Base-by-base conservation (phyloP, 2,797 vertebrate species). In the Gobionotothen gibberifrons region DNA sequence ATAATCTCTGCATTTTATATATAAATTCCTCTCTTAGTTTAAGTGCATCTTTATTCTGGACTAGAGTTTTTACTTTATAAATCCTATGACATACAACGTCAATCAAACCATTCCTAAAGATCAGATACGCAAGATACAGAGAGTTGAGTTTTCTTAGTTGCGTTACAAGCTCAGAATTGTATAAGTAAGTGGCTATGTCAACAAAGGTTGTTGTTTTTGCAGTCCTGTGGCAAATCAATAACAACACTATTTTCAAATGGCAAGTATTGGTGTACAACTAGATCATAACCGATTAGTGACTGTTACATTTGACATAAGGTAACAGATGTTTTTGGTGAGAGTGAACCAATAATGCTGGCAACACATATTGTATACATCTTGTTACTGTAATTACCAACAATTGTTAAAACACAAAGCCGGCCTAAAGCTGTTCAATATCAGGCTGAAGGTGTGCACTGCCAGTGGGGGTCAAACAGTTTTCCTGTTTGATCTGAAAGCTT, bases 1-100 rank as follows among this genome's bases (percentile, higher is more conserved):
- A 16, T 29, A 29, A 57, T 69, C 44, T 67, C 58, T 53, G 58
- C 36, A 60, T 73, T 79, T 76, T 26, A 65, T 65, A 9, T 17
- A 62, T 49, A 1, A 15, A 32, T 70, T 47, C 52, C 32, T 65
- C 17, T 58, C 2, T 5, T 46, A 44, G 16, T 62, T 55, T 2
- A 47, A 22, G 19, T 67, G 36, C 13, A 69, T 26, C 15, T 53
- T 12, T 51, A 56, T 32, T 64, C 51, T 56, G 13, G 39, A 72
- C 13, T 65, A 52, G 11, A 53, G 5, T 55, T 26, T 26, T 57
- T 12, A 36, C 3, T 21, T 56, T 65, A 15, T 54, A 7, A n/a
- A 26, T 62, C 36, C 69, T 60, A 47, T 72, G 16, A 32, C 15
- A 55, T 22, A 40, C 16, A 69, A 26, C 26, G 26, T 32, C 10